Evolutionary conservation across 2,113 vertebrate species (phyloP), one percentile per base, ranked within the genome.

Genomic region (Copsychus sechellarum): DNA sequence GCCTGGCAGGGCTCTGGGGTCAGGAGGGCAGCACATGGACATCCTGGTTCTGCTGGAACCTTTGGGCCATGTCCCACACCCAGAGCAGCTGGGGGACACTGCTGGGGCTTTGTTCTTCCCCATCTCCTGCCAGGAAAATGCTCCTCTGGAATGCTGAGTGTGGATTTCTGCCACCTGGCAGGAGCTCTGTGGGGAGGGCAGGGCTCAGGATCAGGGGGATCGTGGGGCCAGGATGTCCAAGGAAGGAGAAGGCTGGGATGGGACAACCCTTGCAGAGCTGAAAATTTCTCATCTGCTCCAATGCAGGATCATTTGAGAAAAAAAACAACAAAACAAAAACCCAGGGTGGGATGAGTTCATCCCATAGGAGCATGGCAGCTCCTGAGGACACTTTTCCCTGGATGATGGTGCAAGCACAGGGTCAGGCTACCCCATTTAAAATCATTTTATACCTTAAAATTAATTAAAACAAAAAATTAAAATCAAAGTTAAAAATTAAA

Each of bases 141-240:
- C 12, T 64, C 6, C 29, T 64, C 15, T 6, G 67, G 48, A 7
- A 9, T 18, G 38, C 8, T 3, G 0, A 6, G 26, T 64, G 34
- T 5, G 43, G 60, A 11, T 29, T 72, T 6, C 8, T 86, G 53
- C 36, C 1, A 0, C 24, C 24, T 43, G 3, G 21, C 31, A 3
- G 6, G 26, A 65, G 28, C 40, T 38, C 9, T 29, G 1, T 40
- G 42, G 57, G 47, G 34, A 82, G 20, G 33, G 43, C 25, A 34
- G 28, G 36, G 66, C 14, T 45, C 29, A 5, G 71, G 21, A 43
- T 40, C 53, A 21, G 16, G 0, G 1, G 36, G 28, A 5, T 36
- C 1, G 0, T 5, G 17, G 43, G 33, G 23, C 7, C 48, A 25
- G 29, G 70, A 73, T 23, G 3, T 50, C 29, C 1, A 9, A 40